Evolutionary conservation across 2,113 vertebrate species (phyloP), one percentile per base, ranked within the genome.

Genomic region (Capreolus pygargus): DNA sequence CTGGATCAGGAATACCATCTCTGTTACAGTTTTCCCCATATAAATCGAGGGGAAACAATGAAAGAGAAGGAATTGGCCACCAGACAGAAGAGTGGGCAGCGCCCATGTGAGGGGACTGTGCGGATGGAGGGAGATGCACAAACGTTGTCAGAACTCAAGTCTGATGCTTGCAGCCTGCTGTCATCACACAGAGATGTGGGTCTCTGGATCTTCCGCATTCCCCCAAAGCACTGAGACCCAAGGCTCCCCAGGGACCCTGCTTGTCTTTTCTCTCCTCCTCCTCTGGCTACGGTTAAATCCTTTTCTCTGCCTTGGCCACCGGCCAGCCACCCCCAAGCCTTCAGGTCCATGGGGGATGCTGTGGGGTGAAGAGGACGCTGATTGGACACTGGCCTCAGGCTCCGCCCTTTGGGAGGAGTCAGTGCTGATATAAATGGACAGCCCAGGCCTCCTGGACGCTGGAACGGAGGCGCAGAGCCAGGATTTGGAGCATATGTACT

Each of bases 21-120:
- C 85, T 85, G 67, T 27, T 11, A 9, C 25, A 76, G 91, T 11
- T 55, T 58, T 11, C 25, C 7, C 30, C 33, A 21, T 50, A 43
- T 12, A 81, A n/a, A 60, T 58, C 61, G 50, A 91, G 54, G 55
- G 12, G 6, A 13, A 39, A 27, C 39, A 19, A 60, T 16, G 27
- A 89, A 52, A 83, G 58, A 85, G 91, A 79, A 55, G n/a, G 58
- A 60, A 88, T 55, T 3, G 52, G 30, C 8, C 84, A 57, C 7
- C 6, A n/a, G n/a, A 23, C 21, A 10, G 52, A 16, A n/a, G 4
- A 7, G 11, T 2, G 23, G 7, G 39, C 45, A 39, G n/a, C 0
- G 2, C 13, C 2, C 2, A 17, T 2, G 50, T 28, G 89, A 64
- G 28, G 21, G 54, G 57, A 39, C 74, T 50, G 47, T 86, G 88